A percentile compares a stretch with the other conserved stretches of the same genome.
Conservation (phyloP, 37 sponge, comb jelly and placozoan genomes). For the Eunapius fragilis region DNA sequence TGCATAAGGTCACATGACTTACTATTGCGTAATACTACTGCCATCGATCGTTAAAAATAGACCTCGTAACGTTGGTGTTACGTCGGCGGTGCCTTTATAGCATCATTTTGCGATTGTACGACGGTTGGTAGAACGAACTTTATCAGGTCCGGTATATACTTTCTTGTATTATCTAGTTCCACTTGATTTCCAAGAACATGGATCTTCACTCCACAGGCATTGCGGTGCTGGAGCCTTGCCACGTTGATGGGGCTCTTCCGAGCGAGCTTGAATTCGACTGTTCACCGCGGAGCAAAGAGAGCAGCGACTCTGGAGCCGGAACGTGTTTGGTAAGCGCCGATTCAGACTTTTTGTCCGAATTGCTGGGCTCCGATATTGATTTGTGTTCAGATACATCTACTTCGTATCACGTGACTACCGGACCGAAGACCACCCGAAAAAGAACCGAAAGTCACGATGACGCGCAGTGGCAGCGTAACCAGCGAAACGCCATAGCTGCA, state of each 20-base stretch:
- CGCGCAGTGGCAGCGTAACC: conserved; percentile 28
- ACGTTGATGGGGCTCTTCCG: background rate
- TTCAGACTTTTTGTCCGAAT: background rate
- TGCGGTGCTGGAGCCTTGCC: background rate
- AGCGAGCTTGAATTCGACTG: background rate
- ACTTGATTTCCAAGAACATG: background rate
- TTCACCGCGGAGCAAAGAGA: background rate
- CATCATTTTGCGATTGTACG: background rate
- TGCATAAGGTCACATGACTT: background rate
- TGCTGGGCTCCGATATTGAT: background rate
- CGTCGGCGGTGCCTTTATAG: too few relatives aligned
- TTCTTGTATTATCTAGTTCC: background rate
- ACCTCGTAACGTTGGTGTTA: too few relatives aligned
- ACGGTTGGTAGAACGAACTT: background rate
- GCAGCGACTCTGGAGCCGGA: background rate
- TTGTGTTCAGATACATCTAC: background rate
- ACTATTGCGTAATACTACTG: too few relatives aligned
- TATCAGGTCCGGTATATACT: background rate
- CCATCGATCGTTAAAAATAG: too few relatives aligned
- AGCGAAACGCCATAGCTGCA: conserved; percentile 79
- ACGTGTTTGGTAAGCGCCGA: background rate
- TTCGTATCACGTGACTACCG: background rate
- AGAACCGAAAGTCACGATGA: background rate
- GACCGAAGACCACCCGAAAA: background rate
- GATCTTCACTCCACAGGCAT: background rate